Percentiles rank a stretch among this genome's conserved stretches.
phyloP scores from a whole-genome alignment of 1,140 invertebrate genomes.

The Xylocopa sonorina region DNA sequence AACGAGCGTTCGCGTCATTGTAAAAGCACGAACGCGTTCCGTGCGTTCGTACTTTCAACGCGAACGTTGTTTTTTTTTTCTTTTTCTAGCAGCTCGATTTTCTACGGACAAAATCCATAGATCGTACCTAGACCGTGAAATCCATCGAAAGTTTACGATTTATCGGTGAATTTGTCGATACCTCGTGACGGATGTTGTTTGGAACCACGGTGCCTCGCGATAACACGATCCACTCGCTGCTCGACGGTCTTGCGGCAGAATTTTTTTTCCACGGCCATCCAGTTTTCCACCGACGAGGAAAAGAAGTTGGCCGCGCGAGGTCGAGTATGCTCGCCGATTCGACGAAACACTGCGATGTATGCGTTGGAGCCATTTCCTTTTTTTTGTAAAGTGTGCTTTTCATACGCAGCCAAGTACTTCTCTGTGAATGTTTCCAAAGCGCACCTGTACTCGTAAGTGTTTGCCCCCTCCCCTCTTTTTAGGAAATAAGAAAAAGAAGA shows the following conservation, averaged over 20 bases:
- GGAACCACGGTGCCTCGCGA: conserved; percentile 21
- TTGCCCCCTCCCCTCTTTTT: not conserved
- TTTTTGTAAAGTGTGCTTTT: conserved; percentile 63
- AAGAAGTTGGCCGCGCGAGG: not conserved
- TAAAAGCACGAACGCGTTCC: no score
- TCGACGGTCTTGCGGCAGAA: conserved; percentile 11
- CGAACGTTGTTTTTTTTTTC: no score
- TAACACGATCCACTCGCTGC: not conserved
- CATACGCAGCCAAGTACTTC: conserved; percentile 50
- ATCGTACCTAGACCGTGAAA: conserved; percentile 5
- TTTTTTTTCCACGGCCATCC: conserved; percentile 31
- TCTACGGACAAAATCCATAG: not conserved
- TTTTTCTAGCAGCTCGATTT: no score
- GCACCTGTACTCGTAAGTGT: conserved; percentile 41
- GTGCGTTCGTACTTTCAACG: no score
- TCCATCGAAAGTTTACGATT: not conserved
- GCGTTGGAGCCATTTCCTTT: conserved; percentile 26
- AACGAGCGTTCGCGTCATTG: no score
- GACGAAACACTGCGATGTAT: not conserved
- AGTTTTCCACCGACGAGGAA: not conserved
- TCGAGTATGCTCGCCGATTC: not conserved
- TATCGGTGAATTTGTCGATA: not conserved
- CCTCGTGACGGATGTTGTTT: not conserved
- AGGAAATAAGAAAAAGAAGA: conserved; percentile 14
- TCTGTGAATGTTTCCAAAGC: conserved; percentile 33